Evolutionary conservation across 2,797 vertebrate genomes (phyloP), one percentile per base, ranked within the genome.

Genomic region (Ataeniobius toweri): DNA sequence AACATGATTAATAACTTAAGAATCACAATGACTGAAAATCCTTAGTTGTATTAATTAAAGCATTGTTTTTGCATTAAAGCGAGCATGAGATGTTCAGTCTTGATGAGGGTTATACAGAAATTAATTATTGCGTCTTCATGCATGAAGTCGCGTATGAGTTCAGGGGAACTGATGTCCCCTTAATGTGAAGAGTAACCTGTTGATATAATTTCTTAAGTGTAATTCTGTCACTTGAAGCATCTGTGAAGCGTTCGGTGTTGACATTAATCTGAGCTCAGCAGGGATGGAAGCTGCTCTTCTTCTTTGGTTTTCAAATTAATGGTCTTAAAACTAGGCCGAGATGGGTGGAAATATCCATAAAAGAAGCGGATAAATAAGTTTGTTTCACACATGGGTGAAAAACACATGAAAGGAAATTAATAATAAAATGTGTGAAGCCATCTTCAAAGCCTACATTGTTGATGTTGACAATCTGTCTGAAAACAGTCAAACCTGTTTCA

Each of bases 391-490:
- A 50, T 22, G 75, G 28, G 6, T 74, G 77, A 63, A 28, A 51
- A 31, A 51, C 74, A 59, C 48, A 78, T 73, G 72, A 78, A 73
- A 69, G 71, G 74, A 74, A 78, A 88, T 85, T 82, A 82, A 71
- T 63, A 80, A 69, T 76, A 77, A 63, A 83, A 82, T 51, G 28
- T 51, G 75, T 31, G 74, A 58, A 71, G 74, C 70, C 55, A n/a
- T 65, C 78, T 85, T 83, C 76, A 86, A 84, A 81, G 80, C 83
- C 58, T 41, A 75, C n/a, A 8, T 71, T 75, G 77, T 67, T 69
- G 59, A 48, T 78, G 79, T 75, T 76, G 77, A 85, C 73, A 55
- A 55, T 65, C 71, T 26, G 74, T 61, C 53, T 65, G 59, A 80
- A 75, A 16, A 50, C 72, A 70, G 77, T 44, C 44, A 51, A 74